Evolutionary conservation across 1,140 invertebrate species (phyloP).

Genomic region (Phortica variegata): DNA sequence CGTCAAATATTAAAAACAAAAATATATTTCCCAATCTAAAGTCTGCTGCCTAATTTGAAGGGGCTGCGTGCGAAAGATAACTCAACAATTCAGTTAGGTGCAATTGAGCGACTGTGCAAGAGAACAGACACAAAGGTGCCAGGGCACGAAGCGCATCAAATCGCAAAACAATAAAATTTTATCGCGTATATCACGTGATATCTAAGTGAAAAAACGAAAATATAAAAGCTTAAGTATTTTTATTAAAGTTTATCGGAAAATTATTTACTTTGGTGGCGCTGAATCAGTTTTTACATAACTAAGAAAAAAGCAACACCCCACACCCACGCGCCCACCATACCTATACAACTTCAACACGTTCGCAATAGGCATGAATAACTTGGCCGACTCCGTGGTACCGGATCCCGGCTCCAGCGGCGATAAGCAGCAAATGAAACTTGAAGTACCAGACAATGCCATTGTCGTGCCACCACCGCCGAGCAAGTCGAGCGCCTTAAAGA

Average conservation of each 20-base stretch:
- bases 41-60: too few species aligned
- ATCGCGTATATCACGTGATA: slow-evolving; percentile 24
- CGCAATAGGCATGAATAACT: slow-evolving; percentile 44
- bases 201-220: slow-evolving; percentile 1
- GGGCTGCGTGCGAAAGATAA: too few species aligned
- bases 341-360: too few species aligned
- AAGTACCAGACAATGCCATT: slow-evolving; percentile 41
- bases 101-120: too few species aligned
- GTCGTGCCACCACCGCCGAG: slow-evolving; percentile 57
- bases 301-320: slow-evolving; percentile 7
- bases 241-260: neutral
- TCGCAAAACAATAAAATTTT: slow-evolving; percentile 7
- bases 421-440: slow-evolving; percentile 34
- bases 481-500: slow-evolving; percentile 75
- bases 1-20: too few species aligned
- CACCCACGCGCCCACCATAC: too few species aligned
- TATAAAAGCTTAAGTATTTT: slow-evolving; percentile 10
- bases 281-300: slow-evolving; percentile 32
- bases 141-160: too few species aligned
- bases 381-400: slow-evolving; percentile 47
- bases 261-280: neutral
- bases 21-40: too few species aligned
- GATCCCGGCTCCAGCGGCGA: slow-evolving; percentile 52
- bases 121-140: too few species aligned
- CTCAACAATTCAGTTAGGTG: too few species aligned